A percentile compares a stretch with the other conserved stretches of the same genome.
phyloP scores from a whole-genome alignment of 2,888 invertebrate species.

The Polydrusus pterygomalis region DNA sequence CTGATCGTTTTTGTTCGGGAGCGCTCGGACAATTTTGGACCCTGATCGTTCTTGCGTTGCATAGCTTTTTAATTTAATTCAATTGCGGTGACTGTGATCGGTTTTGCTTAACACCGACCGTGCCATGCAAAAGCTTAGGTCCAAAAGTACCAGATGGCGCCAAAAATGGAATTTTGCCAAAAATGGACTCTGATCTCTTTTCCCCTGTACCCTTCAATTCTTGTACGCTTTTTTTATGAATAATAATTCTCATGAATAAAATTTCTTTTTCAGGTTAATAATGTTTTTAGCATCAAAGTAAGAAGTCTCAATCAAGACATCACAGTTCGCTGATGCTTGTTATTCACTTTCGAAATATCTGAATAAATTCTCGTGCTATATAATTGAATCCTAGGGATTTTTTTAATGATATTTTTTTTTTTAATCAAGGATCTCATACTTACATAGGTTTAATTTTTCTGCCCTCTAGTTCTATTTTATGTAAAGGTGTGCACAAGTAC shows the following conservation, averaged over 20 bases:
- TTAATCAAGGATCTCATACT: slow-evolving; percentile 59
- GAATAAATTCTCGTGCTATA: slow-evolving; percentile 51
- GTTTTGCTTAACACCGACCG: no score
- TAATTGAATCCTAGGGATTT: slow-evolving; percentile 51
- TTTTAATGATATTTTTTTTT: slow-evolving; percentile 56
- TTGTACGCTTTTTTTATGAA: no score
- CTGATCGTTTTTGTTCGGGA: no score
- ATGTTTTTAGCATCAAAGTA: slow-evolving; percentile 89
- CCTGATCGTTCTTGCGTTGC: no score
- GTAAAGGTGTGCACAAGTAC: neutral
- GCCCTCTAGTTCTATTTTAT: slow-evolving; percentile 29
- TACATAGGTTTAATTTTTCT: slow-evolving; percentile 32
- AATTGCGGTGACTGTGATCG: no score
- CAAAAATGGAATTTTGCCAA: no score
- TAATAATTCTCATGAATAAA: slow-evolving; percentile 43
- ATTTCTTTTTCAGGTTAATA: slow-evolving; percentile 80
- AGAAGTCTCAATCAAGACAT: slow-evolving; percentile 22
- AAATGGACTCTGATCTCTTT: no score
- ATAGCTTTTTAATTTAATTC: no score
- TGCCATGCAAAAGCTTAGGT: no score
- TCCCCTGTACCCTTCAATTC: no score
- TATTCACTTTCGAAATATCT: slow-evolving; percentile 36
- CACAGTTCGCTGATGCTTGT: slow-evolving; percentile 22
- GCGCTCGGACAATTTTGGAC: no score
- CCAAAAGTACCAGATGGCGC: no score